A percentile compares a stretch with the other conserved stretches of the same genome.
These are phyloP conservation scores for Cercopithecus mona DNA, from an alignment of 2,113 vertebrate species.

Conservation along the genomic window DNA sequence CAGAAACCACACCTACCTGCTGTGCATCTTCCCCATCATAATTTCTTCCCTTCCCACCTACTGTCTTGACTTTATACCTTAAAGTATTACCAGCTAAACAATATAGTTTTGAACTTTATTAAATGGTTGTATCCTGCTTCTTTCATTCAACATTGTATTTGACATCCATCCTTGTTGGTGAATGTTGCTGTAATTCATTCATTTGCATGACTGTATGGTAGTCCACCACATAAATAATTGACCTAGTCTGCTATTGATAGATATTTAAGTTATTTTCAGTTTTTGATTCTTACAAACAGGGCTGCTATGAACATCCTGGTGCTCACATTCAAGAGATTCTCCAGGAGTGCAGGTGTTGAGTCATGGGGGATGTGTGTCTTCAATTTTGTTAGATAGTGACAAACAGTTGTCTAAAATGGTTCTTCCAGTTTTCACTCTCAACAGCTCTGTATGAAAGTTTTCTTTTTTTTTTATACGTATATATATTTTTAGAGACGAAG, in stretches of 20 bases:
- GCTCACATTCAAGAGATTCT: not conserved
- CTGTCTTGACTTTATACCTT: not conserved
- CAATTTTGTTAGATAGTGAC: not conserved
- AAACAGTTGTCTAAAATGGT: not conserved
- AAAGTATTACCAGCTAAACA: not conserved
- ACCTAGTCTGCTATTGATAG: not conserved
- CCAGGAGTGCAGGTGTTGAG: not conserved
- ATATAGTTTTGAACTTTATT: not conserved
- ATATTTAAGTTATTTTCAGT: not conserved
- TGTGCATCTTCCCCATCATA: no score
- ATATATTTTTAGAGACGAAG: no score
- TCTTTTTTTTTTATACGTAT: no score
- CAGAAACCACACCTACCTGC: not conserved
- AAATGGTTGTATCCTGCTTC: not conserved
- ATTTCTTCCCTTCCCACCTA: not conserved
- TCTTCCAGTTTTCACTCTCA: not conserved
- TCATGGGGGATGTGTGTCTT: not conserved
- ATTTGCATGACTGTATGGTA: not conserved
- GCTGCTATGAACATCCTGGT: not conserved
- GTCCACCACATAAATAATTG: not conserved
- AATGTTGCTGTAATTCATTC: not conserved
- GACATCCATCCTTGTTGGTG: no score
- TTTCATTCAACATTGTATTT: not conserved
- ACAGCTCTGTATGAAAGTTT: not conserved
- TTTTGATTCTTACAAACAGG: not conserved